These are phyloP conservation scores for Chamaetylas fuelleborni DNA, from an alignment of 2,113 vertebrate genomes.

Conservation along the genomic window DNA sequence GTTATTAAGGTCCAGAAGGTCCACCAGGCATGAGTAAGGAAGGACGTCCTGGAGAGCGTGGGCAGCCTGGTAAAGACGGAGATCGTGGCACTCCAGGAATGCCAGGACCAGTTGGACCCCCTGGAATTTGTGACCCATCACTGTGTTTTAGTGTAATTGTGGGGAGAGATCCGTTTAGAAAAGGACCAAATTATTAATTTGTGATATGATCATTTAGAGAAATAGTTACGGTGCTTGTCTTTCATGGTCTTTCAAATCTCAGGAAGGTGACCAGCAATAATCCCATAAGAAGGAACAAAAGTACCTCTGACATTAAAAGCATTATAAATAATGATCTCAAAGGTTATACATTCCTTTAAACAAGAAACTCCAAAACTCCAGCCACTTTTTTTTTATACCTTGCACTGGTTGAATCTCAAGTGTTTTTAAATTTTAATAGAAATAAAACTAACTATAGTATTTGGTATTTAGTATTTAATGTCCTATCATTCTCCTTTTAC, in stretches of 20 bases:
- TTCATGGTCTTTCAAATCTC: slow-evolving; percentile 82
- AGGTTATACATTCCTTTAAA: slow-evolving; percentile 19
- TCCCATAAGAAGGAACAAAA: slow-evolving; percentile 73
- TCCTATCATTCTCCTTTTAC: neutral
- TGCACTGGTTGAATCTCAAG: slow-evolving; percentile 21
- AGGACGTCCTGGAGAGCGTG: slow-evolving; percentile 84
- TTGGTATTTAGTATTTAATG: slow-evolving; percentile 33
- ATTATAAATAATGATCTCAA: neutral
- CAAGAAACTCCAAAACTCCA: neutral
- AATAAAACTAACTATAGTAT: neutral
- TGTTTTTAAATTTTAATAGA: slow-evolving; percentile 33
- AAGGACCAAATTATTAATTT: slow-evolving; percentile 94
- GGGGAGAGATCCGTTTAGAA: slow-evolving; percentile 89
- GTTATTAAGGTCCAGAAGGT: slow-evolving; percentile 82
- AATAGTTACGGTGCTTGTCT: slow-evolving; percentile 76
- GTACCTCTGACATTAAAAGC: slow-evolving; percentile 76
- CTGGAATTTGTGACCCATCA: slow-evolving; percentile 91
- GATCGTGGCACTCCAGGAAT: slow-evolving; percentile 84
- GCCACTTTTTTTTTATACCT: neutral
- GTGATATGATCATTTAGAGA: slow-evolving; percentile 42
- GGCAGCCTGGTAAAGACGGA: slow-evolving; percentile 84
- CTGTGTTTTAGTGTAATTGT: slow-evolving; percentile 88
- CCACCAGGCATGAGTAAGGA: slow-evolving; percentile 85
- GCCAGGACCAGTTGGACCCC: slow-evolving; percentile 83
- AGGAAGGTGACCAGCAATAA: slow-evolving; percentile 87